phyloP scores from a whole-genome alignment of 2,888 invertebrate species.

The Allygus modestus region DNA sequence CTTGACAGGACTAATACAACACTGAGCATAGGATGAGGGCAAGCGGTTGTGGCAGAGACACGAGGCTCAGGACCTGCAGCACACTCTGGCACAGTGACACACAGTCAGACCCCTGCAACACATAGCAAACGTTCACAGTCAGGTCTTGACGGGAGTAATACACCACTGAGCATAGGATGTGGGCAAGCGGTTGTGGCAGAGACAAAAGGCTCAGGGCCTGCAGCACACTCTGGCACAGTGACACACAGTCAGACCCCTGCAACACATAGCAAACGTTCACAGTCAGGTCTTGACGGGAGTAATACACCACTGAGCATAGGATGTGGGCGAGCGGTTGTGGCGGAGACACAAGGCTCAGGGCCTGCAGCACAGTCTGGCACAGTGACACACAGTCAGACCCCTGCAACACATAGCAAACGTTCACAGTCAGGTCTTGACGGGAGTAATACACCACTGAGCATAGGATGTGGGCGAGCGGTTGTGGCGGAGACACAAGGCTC shows the following conservation, averaged over 20 bases:
- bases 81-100: slow-evolving; percentile 89
- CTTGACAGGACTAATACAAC: too few species aligned
- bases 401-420: too few species aligned
- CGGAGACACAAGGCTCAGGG: slow-evolving; percentile 83
- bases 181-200: slow-evolving; percentile 82
- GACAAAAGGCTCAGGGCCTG: slow-evolving; percentile 83
- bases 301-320: slow-evolving; percentile 82
- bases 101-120: slow-evolving; percentile 76
- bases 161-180: slow-evolving; percentile 83
- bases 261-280: too few species aligned
- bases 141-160: slow-evolving; percentile 87
- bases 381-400: slow-evolving; percentile 82
- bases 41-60: slow-evolving; percentile 83
- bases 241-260: slow-evolving; percentile 79
- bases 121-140: too few species aligned
- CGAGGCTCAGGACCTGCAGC: slow-evolving; percentile 81
- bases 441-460: slow-evolving; percentile 83
- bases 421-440: slow-evolving; percentile 92
- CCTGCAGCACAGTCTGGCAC: slow-evolving; percentile 86
- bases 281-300: slow-evolving; percentile 90
- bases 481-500: slow-evolving; percentile 81
- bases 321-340: slow-evolving; percentile 83
- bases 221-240: slow-evolving; percentile 88
- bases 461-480: slow-evolving; percentile 83
- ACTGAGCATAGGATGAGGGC: slow-evolving; percentile 83